Percentiles rank a stretch among this genome's conserved stretches.
phyloP scores from a whole-genome alignment of 2,113 vertebrate species.

The Galbula dea region DNA sequence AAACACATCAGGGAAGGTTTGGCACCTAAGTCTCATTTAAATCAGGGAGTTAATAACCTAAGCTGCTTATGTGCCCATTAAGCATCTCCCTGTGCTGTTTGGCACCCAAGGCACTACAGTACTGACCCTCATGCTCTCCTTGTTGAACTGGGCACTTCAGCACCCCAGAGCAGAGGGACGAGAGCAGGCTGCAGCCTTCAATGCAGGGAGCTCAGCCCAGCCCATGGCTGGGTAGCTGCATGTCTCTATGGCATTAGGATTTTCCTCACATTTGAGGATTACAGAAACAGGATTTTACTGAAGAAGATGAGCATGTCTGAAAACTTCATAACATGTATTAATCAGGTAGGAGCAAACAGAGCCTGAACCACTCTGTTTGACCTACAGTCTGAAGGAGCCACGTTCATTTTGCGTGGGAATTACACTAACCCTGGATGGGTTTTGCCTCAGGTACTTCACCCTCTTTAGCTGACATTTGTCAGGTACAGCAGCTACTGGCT shows the following conservation, averaged over 20 bases:
- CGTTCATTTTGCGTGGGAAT: background rate
- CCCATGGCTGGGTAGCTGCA: rapidly evolving
- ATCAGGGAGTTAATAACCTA: background rate
- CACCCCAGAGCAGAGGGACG: background rate
- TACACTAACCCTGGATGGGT: background rate
- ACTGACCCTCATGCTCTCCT: rapidly evolving
- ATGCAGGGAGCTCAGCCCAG: background rate
- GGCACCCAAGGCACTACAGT: rapidly evolving
- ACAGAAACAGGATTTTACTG: background rate
- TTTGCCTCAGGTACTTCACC: background rate
- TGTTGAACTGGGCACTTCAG: background rate
- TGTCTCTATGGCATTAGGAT: rapidly evolving
- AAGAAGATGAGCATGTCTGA: background rate
- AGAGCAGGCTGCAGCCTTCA: rapidly evolving
- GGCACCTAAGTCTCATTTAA: background rate
- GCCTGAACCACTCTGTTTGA: background rate
- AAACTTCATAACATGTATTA: background rate
- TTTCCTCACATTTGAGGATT: background rate
- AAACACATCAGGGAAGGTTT: background rate
- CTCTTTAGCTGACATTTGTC: background rate
- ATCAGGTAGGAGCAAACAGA: rapidly evolving
- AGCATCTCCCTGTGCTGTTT: background rate
- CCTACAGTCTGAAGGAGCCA: background rate
- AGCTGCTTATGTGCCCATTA: background rate
- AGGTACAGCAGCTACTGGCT: background rate